phyloP scores from a whole-genome alignment of 2,113 vertebrate genomes.

The Eulemur rufifrons region DNA sequence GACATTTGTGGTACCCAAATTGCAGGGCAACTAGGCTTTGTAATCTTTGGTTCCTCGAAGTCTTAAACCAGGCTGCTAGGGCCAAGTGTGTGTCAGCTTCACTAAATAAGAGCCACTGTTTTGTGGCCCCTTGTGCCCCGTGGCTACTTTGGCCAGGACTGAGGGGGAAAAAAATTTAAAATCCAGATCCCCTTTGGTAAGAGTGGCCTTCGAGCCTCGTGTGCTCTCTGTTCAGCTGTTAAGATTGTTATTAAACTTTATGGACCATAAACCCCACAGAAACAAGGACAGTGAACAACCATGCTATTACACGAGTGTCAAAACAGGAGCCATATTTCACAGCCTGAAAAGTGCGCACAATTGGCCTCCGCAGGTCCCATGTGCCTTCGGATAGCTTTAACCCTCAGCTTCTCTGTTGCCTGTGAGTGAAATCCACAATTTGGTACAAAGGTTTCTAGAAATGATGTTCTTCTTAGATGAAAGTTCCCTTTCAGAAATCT shows the following conservation, averaged over 20 bases:
- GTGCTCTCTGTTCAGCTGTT: conserved; percentile 85
- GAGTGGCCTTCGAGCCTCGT: conserved; percentile 76
- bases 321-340: conserved; percentile 84
- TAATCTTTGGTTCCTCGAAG: not conserved
- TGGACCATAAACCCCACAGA: conserved; percentile 88
- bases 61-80: not conserved
- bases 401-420: conserved; percentile 68
- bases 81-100: not conserved
- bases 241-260: conserved; percentile 90
- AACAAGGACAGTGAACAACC: conserved; percentile 85
- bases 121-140: not conserved
- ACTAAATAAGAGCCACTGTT: not conserved
- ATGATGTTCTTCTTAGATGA: conserved; percentile 65
- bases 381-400: conserved; percentile 65
- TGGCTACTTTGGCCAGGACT: not conserved
- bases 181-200: conserved; percentile 69
- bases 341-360: conserved; percentile 71
- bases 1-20: accelerated
- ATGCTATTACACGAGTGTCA: conserved; percentile 84
- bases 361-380: conserved; percentile 53
- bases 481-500: conserved; percentile 72
- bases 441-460: conserved; percentile 70
- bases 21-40: not conserved
- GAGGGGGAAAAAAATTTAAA: not conserved
- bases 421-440: conserved; percentile 70